These are phyloP conservation scores for Aplochiton taeniatus DNA, from an alignment of 2,797 vertebrate genomes.

Conservation along the genomic window DNA sequence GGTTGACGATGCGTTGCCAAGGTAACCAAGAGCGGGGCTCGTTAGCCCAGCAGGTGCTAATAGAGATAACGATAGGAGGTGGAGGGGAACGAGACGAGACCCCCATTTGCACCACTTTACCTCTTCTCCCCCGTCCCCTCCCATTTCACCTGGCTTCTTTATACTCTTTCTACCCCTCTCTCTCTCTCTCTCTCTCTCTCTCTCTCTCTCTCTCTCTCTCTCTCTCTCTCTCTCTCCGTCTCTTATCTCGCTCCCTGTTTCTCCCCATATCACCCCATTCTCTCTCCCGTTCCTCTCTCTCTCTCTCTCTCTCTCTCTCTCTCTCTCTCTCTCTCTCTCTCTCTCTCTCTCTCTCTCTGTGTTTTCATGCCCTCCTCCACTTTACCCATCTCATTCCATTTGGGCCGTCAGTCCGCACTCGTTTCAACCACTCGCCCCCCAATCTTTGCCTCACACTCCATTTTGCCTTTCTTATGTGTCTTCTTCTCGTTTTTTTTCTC, in stretches of 20 bases:
- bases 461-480: conserved; percentile 41
- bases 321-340: neutral
- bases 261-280: conserved; percentile 15
- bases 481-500: conserved; percentile 30
- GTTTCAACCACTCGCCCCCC: conserved; percentile 57
- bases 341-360: neutral
- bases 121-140: conserved; percentile 31
- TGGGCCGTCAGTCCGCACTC: conserved; percentile 61
- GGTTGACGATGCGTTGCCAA: conserved; percentile 72
- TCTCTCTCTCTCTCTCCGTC: neutral
- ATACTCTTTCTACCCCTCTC: conserved; percentile 4
- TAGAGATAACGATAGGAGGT: conserved; percentile 75
- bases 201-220: conserved; percentile 18
- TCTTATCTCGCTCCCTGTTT: conserved; percentile 7
- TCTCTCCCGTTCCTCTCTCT: conserved; percentile 10
- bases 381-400: conserved; percentile 57
- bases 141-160: neutral
- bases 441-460: conserved; percentile 6
- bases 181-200: neutral
- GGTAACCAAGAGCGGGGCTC: conserved; percentile 73
- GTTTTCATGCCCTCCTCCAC: conserved; percentile 24
- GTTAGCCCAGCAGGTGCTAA: conserved; percentile 84
- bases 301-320: neutral
- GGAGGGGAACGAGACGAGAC: conserved; percentile 41
- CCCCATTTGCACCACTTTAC: conserved; percentile 57